A percentile compares a stretch with the other conserved stretches of the same genome.
phyloP scores from a whole-genome alignment of 1,140 invertebrate species.

The Bombus difficillimus region DNA sequence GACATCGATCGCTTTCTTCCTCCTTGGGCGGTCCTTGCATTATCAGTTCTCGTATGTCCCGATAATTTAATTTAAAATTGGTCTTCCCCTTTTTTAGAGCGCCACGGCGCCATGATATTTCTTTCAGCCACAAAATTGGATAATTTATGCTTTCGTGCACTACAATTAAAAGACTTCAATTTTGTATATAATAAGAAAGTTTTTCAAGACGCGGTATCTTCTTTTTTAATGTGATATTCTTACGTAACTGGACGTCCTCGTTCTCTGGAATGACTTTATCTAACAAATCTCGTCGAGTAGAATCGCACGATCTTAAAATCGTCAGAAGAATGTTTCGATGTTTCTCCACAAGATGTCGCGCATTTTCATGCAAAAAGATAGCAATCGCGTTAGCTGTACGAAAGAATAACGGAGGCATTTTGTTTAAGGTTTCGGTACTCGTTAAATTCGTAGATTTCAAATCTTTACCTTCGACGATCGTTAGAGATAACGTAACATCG shows the following conservation, averaged over 20 bases:
- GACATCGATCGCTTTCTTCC: slow-evolving; percentile 73
- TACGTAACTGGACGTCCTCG: slow-evolving; percentile 38
- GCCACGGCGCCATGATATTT: slow-evolving; percentile 63
- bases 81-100: neutral
- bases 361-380: slow-evolving; percentile 48
- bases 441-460: neutral
- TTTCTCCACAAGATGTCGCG: slow-evolving; percentile 4
- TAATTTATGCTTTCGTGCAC: slow-evolving; percentile 57
- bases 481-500: slow-evolving; percentile 71
- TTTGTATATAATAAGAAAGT: too few relatives aligned
- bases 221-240: neutral
- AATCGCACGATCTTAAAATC: slow-evolving; percentile 35
- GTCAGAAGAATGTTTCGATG: slow-evolving; percentile 4
- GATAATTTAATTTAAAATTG: slow-evolving; percentile 24
- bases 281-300: slow-evolving; percentile 30
- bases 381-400: slow-evolving; percentile 48
- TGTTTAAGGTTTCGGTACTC: neutral
- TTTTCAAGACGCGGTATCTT: neutral
- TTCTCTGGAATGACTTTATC: neutral
- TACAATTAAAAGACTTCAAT: neutral
- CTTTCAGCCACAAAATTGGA: slow-evolving; percentile 66
- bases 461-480: slow-evolving; percentile 73
- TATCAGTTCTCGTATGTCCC: slow-evolving; percentile 46
- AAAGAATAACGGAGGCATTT: neutral
- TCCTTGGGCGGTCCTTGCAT: slow-evolving; percentile 73